phyloP scores from a whole-genome alignment of 30 jellyfish, hydroid and myxozoan species.

The Chironex yamaguchii region DNA sequence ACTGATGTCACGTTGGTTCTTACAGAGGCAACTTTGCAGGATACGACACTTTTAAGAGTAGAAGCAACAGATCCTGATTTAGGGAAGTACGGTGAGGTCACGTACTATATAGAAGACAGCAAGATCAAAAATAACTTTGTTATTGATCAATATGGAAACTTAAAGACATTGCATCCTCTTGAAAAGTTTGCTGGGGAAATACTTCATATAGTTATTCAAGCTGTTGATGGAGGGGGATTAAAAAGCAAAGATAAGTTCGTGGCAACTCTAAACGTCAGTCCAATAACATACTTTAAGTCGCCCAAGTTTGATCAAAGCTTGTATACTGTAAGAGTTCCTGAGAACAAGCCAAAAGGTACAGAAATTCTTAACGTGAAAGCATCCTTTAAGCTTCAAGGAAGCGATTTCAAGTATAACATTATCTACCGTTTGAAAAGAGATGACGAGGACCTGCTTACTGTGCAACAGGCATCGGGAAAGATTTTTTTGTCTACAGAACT shows the following conservation, averaged over 20 bases:
- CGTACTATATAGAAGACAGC: conserved; percentile 7
- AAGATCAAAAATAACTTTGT: neutral
- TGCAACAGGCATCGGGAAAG: conserved; percentile 70
- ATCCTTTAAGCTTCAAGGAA: conserved; percentile 8
- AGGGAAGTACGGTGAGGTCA: conserved; percentile 22
- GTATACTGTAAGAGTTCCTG: conserved; percentile 55
- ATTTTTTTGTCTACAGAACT: conserved; percentile 29
- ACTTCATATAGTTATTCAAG: neutral
- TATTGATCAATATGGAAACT: conserved; percentile 52
- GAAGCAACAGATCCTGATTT: conserved; percentile 78
- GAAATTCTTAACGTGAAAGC: conserved; percentile 66
- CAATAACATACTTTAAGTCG: conserved; percentile 11
- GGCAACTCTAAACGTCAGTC: neutral
- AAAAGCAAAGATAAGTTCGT: conserved; percentile 44
- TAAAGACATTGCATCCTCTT: conserved; percentile 1
- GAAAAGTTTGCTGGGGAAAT: conserved; percentile 38
- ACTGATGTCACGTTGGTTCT: conserved; percentile 16
- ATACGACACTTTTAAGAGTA: conserved; percentile 64
- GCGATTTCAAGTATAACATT: conserved; percentile 19
- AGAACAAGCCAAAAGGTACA: conserved; percentile 63
- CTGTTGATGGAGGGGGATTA: conserved; percentile 63
- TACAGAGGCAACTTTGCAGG: conserved; percentile 70
- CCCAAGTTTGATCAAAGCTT: conserved; percentile 24
- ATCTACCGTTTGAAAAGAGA: conserved; percentile 47
- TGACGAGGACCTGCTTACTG: conserved; percentile 24